Evolutionary conservation across 2,888 invertebrate species (phyloP), one percentile per base, ranked within the genome.

Genomic region (Clunio marinus): DNA sequence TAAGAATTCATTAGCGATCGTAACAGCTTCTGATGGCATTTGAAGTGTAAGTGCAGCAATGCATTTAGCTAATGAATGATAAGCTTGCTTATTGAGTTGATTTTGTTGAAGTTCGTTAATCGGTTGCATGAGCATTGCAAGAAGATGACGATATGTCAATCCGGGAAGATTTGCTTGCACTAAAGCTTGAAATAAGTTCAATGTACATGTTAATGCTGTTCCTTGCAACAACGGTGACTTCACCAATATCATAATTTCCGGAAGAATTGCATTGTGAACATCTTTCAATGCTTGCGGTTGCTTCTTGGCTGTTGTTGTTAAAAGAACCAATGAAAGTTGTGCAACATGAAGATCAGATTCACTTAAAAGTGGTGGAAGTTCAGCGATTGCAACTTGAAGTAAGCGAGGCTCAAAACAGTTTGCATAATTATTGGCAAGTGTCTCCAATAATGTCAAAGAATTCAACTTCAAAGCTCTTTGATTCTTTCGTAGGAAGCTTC

Each of bases 271-370:
- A 69, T 85, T 85, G 68, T 87, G 85, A 27, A 91, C 86, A 71
- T 86, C 83, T 69, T 87, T 84, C 72, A 94, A 80, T 59, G 93
- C 91, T 72, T 86, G 83, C 7, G 92, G 89, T 75, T 92, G 89
- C 55, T 88, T 82, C 71, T 84, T 82, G 65, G 92, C 92, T 45
- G 93, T 88, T 66, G 91, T 88, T 70, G 92, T 92, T 68, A 96
- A 83, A 65, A 95, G 81, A 68, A 88, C 86, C 70, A 96, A 82
- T 24, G 93, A 92, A 74, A 92, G 85, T 81, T 97, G 97, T 59
- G 97, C 95, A 73, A 99, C 95, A 79, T 98, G 96, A 71, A 99
- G 83, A 81, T 99, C 99, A 51, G 91, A 86, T 80, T 99, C 99
- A 74, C 88, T 91, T 71, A 99, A 84, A 65, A 99, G 81, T 10